A percentile compares a stretch with the other conserved stretches of the same genome.
These are phyloP conservation scores for Esox niger DNA, from an alignment of 2,113 vertebrate species.

Conservation along the genomic window DNA sequence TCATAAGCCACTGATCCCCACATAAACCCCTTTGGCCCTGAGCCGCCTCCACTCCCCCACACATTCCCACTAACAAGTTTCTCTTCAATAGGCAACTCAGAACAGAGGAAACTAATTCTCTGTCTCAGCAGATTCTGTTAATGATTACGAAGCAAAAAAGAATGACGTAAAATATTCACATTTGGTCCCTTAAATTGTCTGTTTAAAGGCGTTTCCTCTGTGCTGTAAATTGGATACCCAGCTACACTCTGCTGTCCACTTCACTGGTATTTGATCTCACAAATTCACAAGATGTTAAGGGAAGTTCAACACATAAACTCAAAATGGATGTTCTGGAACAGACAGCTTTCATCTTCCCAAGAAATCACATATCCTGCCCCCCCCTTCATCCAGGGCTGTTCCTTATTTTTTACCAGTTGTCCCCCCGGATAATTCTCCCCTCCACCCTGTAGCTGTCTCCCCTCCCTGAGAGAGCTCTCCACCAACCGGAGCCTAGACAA, in stretches of 20 bases:
- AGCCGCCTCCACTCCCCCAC: conserved; percentile 36
- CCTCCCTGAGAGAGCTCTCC: conserved; percentile 72
- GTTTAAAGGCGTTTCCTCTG: conserved; percentile 52
- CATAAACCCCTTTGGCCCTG: conserved; percentile 33
- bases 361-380: conserved; percentile 14
- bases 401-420: background rate
- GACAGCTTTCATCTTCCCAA: conserved; percentile 39
- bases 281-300: conserved; percentile 36
- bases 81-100: conserved; percentile 22
- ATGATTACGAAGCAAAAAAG: conserved; percentile 10
- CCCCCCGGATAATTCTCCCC: background rate
- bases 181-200: background rate
- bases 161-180: too few species aligned
- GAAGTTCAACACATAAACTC: conserved; percentile 41
- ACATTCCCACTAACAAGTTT: conserved; percentile 43
- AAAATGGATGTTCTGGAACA: background rate
- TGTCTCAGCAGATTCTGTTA: background rate
- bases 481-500: conserved; percentile 91
- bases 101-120: conserved; percentile 39
- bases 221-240: conserved; percentile 45
- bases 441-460: conserved; percentile 66
- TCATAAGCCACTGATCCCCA: conserved; percentile 46
- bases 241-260: conserved; percentile 39
- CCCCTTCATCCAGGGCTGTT: conserved; percentile 4
- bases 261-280: conserved; percentile 41